Percentiles rank a stretch among this genome's conserved stretches.
Evolutionary conservation across 2,888 invertebrate species (phyloP).

Genomic region (Lypha dubia): DNA sequence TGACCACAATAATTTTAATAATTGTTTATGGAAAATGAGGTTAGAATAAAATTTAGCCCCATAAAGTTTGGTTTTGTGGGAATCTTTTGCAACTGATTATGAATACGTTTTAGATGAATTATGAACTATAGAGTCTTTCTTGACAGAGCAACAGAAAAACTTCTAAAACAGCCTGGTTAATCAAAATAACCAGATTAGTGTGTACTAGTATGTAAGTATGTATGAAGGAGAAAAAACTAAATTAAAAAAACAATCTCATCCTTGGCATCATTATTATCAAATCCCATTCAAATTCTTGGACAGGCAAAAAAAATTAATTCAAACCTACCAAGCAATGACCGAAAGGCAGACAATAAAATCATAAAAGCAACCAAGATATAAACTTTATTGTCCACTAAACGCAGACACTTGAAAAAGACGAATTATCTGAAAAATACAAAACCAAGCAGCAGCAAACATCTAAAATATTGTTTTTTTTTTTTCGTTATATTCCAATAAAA

Average conservation of each 20-base stretch:
- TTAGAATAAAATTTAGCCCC: too few species aligned
- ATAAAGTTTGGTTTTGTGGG: too few species aligned
- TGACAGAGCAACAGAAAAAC: constrained; percentile 20
- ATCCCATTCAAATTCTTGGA: constrained; percentile 55
- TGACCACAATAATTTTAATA: too few species aligned
- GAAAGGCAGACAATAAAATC: constrained; percentile 65
- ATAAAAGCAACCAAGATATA: constrained; percentile 60
- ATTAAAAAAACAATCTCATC: constrained; percentile 60
- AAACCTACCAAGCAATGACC: constrained; percentile 60
- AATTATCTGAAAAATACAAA: constrained; percentile 44
- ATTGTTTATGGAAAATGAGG: too few species aligned
- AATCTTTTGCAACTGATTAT: too few species aligned
- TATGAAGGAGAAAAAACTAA: constrained; percentile 28
- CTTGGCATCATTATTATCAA: constrained; percentile 65
- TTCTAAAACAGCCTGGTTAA: constrained; percentile 17
- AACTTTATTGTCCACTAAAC: constrained; percentile 59
- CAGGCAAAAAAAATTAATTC: constrained; percentile 26
- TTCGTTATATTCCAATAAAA: constrained; percentile 29
- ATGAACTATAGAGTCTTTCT: too few species aligned
- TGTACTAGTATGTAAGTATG: too few species aligned
- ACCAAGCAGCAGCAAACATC: constrained; percentile 39
- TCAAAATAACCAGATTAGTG: constrained; percentile 37
- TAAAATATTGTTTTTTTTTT: constrained; percentile 28
- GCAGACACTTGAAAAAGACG: constrained; percentile 61
- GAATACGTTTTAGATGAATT: too few species aligned